These are phyloP conservation scores for Pogonomyrmex barbatus DNA, from an alignment of 1,140 invertebrate species.

Conservation along the genomic window DNA sequence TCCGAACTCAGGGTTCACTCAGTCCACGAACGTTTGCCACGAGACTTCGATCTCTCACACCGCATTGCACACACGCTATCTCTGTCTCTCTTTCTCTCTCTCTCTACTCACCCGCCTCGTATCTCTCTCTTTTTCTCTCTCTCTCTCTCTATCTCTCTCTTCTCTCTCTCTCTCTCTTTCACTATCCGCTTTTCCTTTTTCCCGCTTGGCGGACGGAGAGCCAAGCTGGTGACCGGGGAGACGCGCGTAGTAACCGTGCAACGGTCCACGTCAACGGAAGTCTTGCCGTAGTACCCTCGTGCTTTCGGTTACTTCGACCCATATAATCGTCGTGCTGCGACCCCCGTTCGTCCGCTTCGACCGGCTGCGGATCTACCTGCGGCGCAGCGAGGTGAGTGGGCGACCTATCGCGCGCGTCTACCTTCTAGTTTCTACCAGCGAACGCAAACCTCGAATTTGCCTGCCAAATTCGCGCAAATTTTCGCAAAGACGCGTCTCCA, in stretches of 20 bases:
- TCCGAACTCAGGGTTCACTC: slow-evolving; percentile 85
- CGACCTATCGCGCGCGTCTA: slow-evolving; percentile 54
- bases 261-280: slow-evolving; percentile 58
- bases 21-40: slow-evolving; percentile 85
- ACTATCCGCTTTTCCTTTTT: slow-evolving; percentile 42
- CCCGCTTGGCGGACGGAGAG: slow-evolving; percentile 33
- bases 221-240: slow-evolving; percentile 57
- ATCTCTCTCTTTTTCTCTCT: slow-evolving; percentile 1
- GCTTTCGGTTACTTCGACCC: slow-evolving; percentile 45
- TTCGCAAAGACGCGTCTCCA: background rate
- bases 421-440: slow-evolving; percentile 1
- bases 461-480: slow-evolving; percentile 2
- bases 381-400: slow-evolving; percentile 60
- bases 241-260: slow-evolving; percentile 54
- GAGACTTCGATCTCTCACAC: slow-evolving; percentile 81
- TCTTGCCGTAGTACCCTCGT: slow-evolving; percentile 35
- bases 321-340: slow-evolving; percentile 46
- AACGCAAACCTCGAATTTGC: background rate
- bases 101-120: slow-evolving; percentile 34
- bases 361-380: slow-evolving; percentile 63
- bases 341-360: slow-evolving; percentile 63
- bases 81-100: slow-evolving; percentile 45
- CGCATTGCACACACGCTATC: slow-evolving; percentile 65
- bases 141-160: slow-evolving; percentile 30
- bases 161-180: slow-evolving; percentile 19